phyloP scores from a whole-genome alignment of 2,797 vertebrate genomes.

The Podarcis lilfordi region DNA sequence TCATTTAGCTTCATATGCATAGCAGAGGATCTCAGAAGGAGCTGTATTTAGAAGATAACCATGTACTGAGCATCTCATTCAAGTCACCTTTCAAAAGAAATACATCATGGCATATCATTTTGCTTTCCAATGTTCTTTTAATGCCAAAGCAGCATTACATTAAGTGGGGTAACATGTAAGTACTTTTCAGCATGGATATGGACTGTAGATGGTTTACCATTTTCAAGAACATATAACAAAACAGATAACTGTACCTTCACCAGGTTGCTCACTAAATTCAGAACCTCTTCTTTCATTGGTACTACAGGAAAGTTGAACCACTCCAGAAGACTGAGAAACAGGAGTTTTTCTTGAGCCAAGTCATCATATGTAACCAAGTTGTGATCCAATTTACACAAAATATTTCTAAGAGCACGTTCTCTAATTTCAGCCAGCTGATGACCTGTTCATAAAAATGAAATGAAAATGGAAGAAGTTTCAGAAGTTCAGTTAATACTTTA shows the following conservation, averaged over 20 bases:
- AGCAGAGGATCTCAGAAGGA: too few relatives aligned
- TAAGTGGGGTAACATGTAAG: not conserved
- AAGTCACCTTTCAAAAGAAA: not conserved
- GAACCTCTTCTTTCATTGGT: slow-evolving; percentile 87
- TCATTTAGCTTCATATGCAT: too few relatives aligned
- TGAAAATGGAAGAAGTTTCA: not conserved
- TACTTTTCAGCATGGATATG: not conserved
- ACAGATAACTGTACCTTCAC: slow-evolving; percentile 81
- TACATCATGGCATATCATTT: not conserved
- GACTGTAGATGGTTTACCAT: too few relatives aligned
- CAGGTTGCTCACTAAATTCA: slow-evolving; percentile 83
- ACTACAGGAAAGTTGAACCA: slow-evolving; percentile 96
- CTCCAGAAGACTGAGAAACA: slow-evolving; percentile 87
- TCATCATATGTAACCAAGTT: slow-evolving; percentile 83
- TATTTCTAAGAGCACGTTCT: slow-evolving; percentile 87
- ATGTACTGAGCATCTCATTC: not conserved
- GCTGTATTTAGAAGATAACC: not conserved
- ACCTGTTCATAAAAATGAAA: slow-evolving; percentile 74
- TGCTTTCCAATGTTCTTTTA: not conserved
- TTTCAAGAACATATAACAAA: not conserved
- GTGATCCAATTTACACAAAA: slow-evolving; percentile 90
- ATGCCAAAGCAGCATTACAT: not conserved
- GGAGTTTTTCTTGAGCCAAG: slow-evolving; percentile 85
- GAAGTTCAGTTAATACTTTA: not conserved
- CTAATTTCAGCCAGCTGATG: slow-evolving; percentile 92